These are phyloP conservation scores for Cnemophilus loriae DNA, from an alignment of 2,113 vertebrate species.

Conservation along the genomic window DNA sequence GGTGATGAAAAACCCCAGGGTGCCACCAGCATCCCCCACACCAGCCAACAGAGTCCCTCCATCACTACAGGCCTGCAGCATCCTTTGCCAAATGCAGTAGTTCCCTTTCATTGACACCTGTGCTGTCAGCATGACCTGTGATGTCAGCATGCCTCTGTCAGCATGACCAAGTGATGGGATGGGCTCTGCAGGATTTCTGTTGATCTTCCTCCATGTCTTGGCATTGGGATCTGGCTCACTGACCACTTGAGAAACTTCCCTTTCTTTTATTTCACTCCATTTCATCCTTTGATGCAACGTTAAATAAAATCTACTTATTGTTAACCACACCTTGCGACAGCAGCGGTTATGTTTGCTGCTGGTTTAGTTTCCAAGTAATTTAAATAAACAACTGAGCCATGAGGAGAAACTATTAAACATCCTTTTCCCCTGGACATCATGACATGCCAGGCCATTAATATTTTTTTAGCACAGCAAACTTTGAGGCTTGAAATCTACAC, in stretches of 20 bases:
- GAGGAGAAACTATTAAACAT: constrained; percentile 46
- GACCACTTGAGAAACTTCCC: not conserved
- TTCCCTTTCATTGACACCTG: not conserved
- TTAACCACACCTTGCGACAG: not conserved
- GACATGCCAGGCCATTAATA: constrained; percentile 14
- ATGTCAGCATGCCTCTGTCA: not conserved
- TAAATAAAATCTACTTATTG: constrained; percentile 44
- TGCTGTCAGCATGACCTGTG: too few species aligned
- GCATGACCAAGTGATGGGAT: fast-evolving
- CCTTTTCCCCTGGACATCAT: not conserved
- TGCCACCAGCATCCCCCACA: not conserved
- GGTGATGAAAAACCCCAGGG: not conserved
- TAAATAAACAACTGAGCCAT: constrained; percentile 41
- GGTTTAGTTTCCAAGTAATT: constrained; percentile 40
- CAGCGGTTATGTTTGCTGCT: constrained; percentile 15
- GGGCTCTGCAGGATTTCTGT: not conserved
- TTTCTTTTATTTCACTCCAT: not conserved
- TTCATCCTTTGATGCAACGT: not conserved
- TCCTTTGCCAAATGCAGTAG: not conserved
- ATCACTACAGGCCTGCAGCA: not conserved
- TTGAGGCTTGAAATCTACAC: not conserved
- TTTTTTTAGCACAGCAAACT: constrained; percentile 8
- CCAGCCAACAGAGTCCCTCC: not conserved
- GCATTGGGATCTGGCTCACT: not conserved
- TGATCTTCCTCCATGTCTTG: not conserved